Conservation (phyloP, 2,888 invertebrate genomes). For the Philopedon plagiatum region DNA sequence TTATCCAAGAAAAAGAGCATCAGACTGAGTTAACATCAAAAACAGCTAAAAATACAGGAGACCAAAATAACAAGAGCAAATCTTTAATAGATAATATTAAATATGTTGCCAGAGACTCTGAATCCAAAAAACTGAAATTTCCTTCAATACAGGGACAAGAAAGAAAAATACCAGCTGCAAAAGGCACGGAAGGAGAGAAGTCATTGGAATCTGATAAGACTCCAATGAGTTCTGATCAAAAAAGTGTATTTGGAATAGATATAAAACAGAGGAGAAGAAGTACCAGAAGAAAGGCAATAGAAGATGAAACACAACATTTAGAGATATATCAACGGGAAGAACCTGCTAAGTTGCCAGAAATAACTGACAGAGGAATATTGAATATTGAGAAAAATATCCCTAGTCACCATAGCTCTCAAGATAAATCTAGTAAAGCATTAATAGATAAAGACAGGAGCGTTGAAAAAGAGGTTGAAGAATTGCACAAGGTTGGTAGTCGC, state of each 20-base stretch:
- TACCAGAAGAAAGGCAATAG: neutral
- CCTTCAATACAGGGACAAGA: neutral
- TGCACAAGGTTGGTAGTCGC: neutral
- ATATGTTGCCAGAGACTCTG: too few species aligned
- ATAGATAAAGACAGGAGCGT: neutral
- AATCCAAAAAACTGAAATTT: neutral
- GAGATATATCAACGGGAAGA: too few species aligned
- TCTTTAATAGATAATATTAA: neutral
- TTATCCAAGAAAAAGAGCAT: neutral
- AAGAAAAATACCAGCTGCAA: neutral
- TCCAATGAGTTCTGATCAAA: neutral
- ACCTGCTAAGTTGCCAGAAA: neutral
- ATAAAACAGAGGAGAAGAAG: constrained; percentile 6
- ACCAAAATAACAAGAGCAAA: neutral
- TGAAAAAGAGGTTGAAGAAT: neutral
- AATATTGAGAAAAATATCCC: neutral
- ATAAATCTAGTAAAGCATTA: neutral
- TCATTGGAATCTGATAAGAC: neutral
- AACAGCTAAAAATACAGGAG: neutral
- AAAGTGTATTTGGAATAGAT: neutral
- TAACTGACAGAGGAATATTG: neutral
- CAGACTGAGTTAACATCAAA: neutral
- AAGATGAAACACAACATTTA: neutral
- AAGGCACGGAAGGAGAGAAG: neutral
- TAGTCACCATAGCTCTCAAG: neutral